Evolutionary conservation across 2,113 vertebrate species (phyloP).

Genomic region (Leiothrix lutea): DNA sequence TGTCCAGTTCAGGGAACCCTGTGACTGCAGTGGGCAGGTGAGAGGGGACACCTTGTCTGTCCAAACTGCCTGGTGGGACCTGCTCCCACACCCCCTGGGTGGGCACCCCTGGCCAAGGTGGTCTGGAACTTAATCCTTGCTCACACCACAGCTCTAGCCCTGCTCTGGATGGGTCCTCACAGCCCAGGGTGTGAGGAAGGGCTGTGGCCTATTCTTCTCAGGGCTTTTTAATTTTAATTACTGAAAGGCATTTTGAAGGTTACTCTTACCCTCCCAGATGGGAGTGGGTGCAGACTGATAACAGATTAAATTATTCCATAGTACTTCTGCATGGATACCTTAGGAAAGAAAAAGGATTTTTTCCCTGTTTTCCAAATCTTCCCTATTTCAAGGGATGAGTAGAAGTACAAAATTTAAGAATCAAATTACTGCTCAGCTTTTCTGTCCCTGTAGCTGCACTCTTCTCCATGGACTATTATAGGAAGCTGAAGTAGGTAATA

Average conservation of each 20-base stretch:
- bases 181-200: neutral
- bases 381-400: neutral
- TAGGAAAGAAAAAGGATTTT: neutral
- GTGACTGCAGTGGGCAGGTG: constrained; percentile 93
- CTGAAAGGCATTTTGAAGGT: neutral
- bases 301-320: neutral
- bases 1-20: constrained; percentile 83
- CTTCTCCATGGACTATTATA: neutral
- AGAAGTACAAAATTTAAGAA: neutral
- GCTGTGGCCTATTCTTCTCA: neutral
- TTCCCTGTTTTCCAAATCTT: neutral
- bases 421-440: neutral
- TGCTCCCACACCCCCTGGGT: neutral
- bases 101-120: neutral
- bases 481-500: neutral
- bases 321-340: neutral
- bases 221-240: neutral
- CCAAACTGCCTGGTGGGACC: neutral
- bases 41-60: neutral
- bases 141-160: neutral
- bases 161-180: neutral
- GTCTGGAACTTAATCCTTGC: neutral
- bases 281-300: neutral
- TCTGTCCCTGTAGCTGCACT: neutral
- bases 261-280: neutral